Percentiles rank a stretch among this genome's conserved stretches.
Evolutionary conservation across 2,888 invertebrate genomes (phyloP).

Genomic region (Sipha maydis): DNA sequence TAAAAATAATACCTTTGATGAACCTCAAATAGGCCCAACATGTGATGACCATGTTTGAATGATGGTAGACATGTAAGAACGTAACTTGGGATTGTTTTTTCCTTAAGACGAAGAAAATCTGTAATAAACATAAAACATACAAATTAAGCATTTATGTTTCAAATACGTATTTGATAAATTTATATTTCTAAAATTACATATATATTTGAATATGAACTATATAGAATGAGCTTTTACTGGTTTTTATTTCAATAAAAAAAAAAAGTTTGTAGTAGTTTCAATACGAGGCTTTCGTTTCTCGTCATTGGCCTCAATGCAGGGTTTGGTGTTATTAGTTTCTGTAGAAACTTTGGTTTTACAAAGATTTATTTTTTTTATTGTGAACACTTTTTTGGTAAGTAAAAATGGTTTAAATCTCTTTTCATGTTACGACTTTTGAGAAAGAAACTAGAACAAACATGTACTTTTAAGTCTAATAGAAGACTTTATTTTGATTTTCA

Average conservation of each 20-base stretch:
- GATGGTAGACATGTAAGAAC: constrained; percentile 63
- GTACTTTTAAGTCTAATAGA: too few species aligned
- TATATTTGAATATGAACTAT: too few species aligned
- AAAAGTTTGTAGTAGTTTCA: too few species aligned
- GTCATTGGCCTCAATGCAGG: background rate
- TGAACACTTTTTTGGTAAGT: background rate
- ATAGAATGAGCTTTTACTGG: too few species aligned
- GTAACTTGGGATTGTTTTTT: constrained; percentile 63
- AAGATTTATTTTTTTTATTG: background rate
- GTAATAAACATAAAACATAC: background rate
- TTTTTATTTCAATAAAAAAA: too few species aligned
- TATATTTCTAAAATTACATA: too few species aligned
- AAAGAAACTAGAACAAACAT: background rate
- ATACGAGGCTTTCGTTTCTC: background rate
- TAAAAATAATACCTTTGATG: constrained; percentile 59
- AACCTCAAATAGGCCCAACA: constrained; percentile 63
- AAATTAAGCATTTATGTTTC: too few species aligned
- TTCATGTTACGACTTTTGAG: background rate
- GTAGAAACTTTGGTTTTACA: background rate
- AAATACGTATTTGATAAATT: too few species aligned
- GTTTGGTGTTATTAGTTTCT: background rate
- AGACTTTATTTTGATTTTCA: too few species aligned
- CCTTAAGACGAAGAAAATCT: constrained; percentile 63
- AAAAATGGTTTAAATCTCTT: background rate
- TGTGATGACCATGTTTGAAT: constrained; percentile 63